Percentiles rank a stretch among this genome's conserved stretches.
These are phyloP conservation scores for Channa maculata DNA, from an alignment of 2,113 vertebrate genomes.

Conservation along the genomic window DNA sequence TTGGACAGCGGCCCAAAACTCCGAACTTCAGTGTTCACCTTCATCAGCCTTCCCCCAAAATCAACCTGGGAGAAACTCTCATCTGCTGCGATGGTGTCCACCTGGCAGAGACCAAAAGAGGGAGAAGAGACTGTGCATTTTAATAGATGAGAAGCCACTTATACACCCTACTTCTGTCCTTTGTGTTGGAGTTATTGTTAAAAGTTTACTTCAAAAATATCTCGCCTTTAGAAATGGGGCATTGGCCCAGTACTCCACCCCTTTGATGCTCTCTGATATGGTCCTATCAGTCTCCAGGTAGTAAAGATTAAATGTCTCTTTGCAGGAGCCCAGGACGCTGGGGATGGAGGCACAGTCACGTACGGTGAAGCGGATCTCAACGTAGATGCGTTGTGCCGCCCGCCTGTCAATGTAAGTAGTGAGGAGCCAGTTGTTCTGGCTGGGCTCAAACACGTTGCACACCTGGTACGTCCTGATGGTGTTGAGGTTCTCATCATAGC, in stretches of 20 bases:
- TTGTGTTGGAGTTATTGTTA: no score
- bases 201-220: not conserved
- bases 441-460: slow-evolving; percentile 98
- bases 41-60: slow-evolving; percentile 97
- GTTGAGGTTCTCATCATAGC: slow-evolving; percentile 97
- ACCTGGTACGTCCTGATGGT: slow-evolving; percentile 98
- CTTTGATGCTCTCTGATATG: slow-evolving; percentile 89
- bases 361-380: slow-evolving; percentile 98
- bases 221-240: slow-evolving; percentile 94
- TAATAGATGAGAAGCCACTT: no score
- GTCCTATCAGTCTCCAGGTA: slow-evolving; percentile 95
- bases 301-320: slow-evolving; percentile 99
- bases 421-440: slow-evolving; percentile 99
- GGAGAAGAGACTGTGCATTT: slow-evolving; percentile 33
- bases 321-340: slow-evolving; percentile 96
- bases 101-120: slow-evolving; percentile 82
- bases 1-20: slow-evolving; percentile 94
- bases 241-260: slow-evolving; percentile 93
- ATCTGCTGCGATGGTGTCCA: slow-evolving; percentile 88
- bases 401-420: slow-evolving; percentile 94
- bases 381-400: slow-evolving; percentile 94
- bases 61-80: slow-evolving; percentile 92
- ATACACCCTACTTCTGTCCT: no score
- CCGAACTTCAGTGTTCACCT: slow-evolving; percentile 97
- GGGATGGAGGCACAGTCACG: slow-evolving; percentile 98